Evolutionary conservation across 2,888 invertebrate genomes (phyloP), one percentile per base, ranked within the genome.

Genomic region (Sarcophaga caerulescens): DNA sequence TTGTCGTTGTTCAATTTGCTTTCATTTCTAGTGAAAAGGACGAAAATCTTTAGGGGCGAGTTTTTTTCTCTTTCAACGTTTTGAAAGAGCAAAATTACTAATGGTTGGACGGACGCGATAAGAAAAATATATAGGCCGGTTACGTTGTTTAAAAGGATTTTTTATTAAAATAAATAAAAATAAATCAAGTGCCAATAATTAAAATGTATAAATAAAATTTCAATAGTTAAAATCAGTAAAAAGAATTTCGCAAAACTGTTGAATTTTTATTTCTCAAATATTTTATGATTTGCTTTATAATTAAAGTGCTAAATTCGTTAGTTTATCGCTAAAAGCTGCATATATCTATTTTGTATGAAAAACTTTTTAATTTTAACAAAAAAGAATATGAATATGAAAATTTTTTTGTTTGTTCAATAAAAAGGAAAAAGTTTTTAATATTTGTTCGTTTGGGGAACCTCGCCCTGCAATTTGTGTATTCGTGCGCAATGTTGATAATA

Each of bases 391-490:
- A 23, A 23, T 74, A 59, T 17, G 14, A 23, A 45, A 62, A 65
- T 79, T 65, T 76, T 75, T 84, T 75, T 21, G 66, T 70, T 63
- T 78, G 80, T 83, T 59, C 52, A 74, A 82, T 69, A 75, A 69
- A 71, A 70, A 77, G 65, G 71, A 66, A 59, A 52, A 17, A 52
- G 25, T 60, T 76, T 65, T 62, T 52, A 78, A 59, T 85, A 74
- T 52, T 63, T 77, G 68, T 81, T 84, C 81, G 73, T 83, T 85
- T 82, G 79, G 60, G 74, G 81, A 86, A 86, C 86, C 86, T 86
- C 86, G 86, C 86, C 86, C 86, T 86, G 85, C 85, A 84, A 82
- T 86, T 84, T 86, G 84, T 86, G 84, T 86, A 84, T 86, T 84
- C 79, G 85, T 85, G 85, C 85, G 82, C 82, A 85, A 69, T 77